These are phyloP conservation scores for Brachypterus glaber DNA, from an alignment of 2,888 invertebrate species.

Conservation along the genomic window DNA sequence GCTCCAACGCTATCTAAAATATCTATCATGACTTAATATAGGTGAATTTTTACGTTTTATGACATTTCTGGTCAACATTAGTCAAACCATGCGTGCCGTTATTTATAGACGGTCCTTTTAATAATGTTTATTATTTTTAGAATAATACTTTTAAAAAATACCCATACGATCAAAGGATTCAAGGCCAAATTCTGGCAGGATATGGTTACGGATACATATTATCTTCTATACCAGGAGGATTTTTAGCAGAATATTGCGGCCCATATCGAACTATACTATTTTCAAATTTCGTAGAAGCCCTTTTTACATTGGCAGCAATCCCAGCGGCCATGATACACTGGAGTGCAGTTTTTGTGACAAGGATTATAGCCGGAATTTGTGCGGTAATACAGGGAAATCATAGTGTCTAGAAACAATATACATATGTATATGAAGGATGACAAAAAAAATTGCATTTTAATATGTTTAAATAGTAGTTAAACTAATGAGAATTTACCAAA, in stretches of 20 bases:
- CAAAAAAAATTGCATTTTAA: too few species aligned
- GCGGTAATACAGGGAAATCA: constrained; percentile 42
- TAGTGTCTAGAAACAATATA: background rate
- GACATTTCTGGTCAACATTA: too few species aligned
- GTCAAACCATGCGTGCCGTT: too few species aligned
- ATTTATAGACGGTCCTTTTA: too few species aligned
- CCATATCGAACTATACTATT: constrained; percentile 27
- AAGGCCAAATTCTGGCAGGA: constrained; percentile 25
- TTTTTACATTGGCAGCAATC: constrained; percentile 42
- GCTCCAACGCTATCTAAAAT: too few species aligned
- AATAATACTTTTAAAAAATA: too few species aligned
- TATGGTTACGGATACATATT: constrained; percentile 30
- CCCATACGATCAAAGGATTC: constrained; percentile 19
- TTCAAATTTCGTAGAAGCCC: constrained; percentile 20
- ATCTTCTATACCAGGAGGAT: constrained; percentile 26
- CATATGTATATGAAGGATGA: too few species aligned
- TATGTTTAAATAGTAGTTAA: too few species aligned
- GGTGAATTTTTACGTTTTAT: too few species aligned
- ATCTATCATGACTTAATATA: too few species aligned
- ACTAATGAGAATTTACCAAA: too few species aligned
- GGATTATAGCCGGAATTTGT: constrained; percentile 50
- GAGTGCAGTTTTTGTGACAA: constrained; percentile 44
- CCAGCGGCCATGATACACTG: constrained; percentile 46
- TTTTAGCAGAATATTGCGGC: constrained; percentile 26
- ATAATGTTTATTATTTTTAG: too few species aligned